A percentile compares a stretch with the other conserved stretches of the same genome.
Conservation (phyloP, 2,888 invertebrate genomes). For the Melinaea menophilus region DNA sequence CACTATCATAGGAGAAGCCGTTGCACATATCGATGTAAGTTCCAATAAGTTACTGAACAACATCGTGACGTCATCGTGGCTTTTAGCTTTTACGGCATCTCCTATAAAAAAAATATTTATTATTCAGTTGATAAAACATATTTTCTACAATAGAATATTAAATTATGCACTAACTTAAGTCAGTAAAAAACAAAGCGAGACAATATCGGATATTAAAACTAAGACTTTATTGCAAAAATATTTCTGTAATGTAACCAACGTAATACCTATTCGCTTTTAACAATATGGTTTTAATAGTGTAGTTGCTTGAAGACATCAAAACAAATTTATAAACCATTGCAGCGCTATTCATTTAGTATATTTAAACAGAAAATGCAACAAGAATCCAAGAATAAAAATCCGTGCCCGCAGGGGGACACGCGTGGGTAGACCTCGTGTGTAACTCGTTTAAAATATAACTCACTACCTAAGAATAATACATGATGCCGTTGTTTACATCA, state of each 20-base stretch:
- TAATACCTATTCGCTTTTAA: constrained; percentile 16
- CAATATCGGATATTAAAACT: neutral
- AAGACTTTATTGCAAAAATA: neutral
- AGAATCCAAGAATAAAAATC: no score
- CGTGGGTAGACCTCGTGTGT: no score
- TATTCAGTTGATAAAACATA: neutral
- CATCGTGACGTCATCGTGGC: constrained; percentile 96
- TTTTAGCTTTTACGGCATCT: constrained; percentile 94
- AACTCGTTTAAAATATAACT: no score
- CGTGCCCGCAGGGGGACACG: no score
- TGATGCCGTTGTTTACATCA: no score
- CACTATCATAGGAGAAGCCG: constrained; percentile 96
- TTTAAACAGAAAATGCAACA: no score
- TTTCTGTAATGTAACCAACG: constrained; percentile 11
- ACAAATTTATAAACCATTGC: neutral
- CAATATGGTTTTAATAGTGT: constrained; percentile 16
- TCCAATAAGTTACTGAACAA: constrained; percentile 97
- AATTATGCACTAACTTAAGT: neutral
- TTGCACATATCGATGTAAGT: constrained; percentile 96
- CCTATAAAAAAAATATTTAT: constrained; percentile 70
- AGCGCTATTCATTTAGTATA: neutral
- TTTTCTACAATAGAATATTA: no score
- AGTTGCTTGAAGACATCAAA: constrained; percentile 6
- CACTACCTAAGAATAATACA: no score
- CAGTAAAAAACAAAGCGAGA: neutral